Evolutionary conservation across 2,888 invertebrate species (phyloP), one percentile per base, ranked within the genome.

Genomic region (Tachina lurida): DNA sequence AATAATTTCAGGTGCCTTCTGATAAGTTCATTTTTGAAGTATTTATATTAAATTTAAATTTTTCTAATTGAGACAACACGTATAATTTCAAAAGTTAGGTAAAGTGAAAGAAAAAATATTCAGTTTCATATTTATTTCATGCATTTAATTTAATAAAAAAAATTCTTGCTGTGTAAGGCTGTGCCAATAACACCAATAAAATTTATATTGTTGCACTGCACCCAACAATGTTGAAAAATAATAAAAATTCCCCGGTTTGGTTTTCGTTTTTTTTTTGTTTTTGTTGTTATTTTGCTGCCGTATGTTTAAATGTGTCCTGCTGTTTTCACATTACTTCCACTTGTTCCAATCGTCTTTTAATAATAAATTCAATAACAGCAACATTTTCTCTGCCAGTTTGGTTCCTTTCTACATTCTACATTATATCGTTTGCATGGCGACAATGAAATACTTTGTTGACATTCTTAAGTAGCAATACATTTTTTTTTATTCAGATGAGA

Each of bases 251-350:
- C 45, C 60, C 75, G 49, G 70, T 47, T 70, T 54, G 62, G 15
- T 49, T 58, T 17, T 31, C 31, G 31, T 7, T 31, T 31, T 5
- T 31, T 31, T 7, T 0, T 31, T 4, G 49, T 58, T 22, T 31
- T 31, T 31, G 7, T 31, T 5, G 52, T 58, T 22, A 22, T 47
- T 39, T 52, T 58, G 56, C 65, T 74, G 9, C 19, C 67, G 22
- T 81, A 39, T 68, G 19, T 62, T 47, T 67, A 52, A 83, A 22
- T 65, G 62, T 76, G 60, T 83, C 86, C 86, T 79, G 83, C 86
- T 86, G 86, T 73, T 75, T 86, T 79, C 52, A 79, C 79, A 79
- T 79, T 79, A 86, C 45, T 83, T 86, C 79, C 83, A 86, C 86
- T 86, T 86, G 83, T 65, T 79, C 49, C 77, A 82, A 60, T 79